phyloP scores from a whole-genome alignment of 2,888 invertebrate genomes.

The Diarsia brunnea region DNA sequence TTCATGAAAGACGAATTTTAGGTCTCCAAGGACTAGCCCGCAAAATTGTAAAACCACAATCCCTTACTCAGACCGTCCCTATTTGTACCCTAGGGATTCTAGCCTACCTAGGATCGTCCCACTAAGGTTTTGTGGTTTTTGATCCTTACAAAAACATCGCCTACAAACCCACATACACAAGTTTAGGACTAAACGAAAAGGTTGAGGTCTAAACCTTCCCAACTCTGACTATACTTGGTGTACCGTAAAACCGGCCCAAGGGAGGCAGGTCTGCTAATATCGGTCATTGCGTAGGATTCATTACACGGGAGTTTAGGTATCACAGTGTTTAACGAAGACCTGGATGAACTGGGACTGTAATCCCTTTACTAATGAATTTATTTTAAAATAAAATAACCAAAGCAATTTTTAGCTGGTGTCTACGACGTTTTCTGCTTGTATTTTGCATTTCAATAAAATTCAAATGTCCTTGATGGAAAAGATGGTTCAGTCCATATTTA shows the following conservation, averaged over 20 bases:
- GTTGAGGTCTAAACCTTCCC: slow-evolving; percentile 12
- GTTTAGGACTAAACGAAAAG: neutral
- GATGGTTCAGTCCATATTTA: no score
- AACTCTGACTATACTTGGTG: slow-evolving; percentile 11
- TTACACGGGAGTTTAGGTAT: slow-evolving; percentile 6
- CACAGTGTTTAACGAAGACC: slow-evolving; percentile 12
- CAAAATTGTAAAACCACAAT: slow-evolving; percentile 7
- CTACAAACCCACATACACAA: neutral
- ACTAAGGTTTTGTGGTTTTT: slow-evolving; percentile 7
- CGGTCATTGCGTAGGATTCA: slow-evolving; percentile 17
- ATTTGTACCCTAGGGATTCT: neutral
- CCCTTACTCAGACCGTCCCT: neutral
- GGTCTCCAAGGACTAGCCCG: neutral
- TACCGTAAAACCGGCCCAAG: slow-evolving; percentile 9
- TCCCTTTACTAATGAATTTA: no score
- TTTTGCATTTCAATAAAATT: no score
- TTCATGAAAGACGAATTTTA: neutral
- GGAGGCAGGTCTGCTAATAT: slow-evolving; percentile 20
- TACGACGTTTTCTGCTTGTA: no score
- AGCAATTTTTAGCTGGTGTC: no score
- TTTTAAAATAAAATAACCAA: no score
- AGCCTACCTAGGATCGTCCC: neutral
- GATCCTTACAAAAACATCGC: slow-evolving; percentile 14
- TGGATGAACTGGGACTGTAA: neutral
- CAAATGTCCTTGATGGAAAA: no score